Conservation (phyloP, 2,113 vertebrate genomes). For the Solea solea region DNA sequence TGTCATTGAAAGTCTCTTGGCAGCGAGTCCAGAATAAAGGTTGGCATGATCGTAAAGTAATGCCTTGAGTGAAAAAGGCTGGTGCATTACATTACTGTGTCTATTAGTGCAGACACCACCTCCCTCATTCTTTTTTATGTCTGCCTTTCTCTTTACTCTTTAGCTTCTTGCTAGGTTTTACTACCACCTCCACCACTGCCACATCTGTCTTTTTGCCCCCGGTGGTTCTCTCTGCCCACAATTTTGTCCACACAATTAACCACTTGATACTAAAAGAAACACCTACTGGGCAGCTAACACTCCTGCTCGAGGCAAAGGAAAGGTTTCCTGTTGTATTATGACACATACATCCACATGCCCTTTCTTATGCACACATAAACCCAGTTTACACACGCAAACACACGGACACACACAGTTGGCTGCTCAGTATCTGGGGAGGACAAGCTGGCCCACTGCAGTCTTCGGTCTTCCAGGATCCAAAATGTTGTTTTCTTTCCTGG, state of each 20-base stretch:
- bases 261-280: conserved; percentile 58
- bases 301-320: conserved; percentile 47
- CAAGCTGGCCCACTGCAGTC: conserved; percentile 31
- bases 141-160: conserved; percentile 30
- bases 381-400: conserved; percentile 33
- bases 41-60: conserved; percentile 52
- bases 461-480: conserved; percentile 27
- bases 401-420: conserved; percentile 21
- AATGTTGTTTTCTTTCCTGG: conserved; percentile 57
- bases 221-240: conserved; percentile 53
- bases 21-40: conserved; percentile 21
- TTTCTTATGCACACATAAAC: conserved; percentile 30
- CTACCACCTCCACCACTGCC: conserved; percentile 47
- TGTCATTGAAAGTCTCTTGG: conserved; percentile 54
- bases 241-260: conserved; percentile 71
- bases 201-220: conserved; percentile 70
- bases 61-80: conserved; percentile 31
- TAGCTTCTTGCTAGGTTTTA: conserved; percentile 50
- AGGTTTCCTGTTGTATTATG: conserved; percentile 45
- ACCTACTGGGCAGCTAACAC: conserved; percentile 52
- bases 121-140: conserved; percentile 37
- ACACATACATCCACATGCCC: conserved; percentile 37
- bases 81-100: conserved; percentile 35
- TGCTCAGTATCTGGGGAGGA: conserved; percentile 38
- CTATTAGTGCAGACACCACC: conserved; percentile 40